phyloP scores from a whole-genome alignment of 2,888 invertebrate species.

The Plagodis dolabraria region DNA sequence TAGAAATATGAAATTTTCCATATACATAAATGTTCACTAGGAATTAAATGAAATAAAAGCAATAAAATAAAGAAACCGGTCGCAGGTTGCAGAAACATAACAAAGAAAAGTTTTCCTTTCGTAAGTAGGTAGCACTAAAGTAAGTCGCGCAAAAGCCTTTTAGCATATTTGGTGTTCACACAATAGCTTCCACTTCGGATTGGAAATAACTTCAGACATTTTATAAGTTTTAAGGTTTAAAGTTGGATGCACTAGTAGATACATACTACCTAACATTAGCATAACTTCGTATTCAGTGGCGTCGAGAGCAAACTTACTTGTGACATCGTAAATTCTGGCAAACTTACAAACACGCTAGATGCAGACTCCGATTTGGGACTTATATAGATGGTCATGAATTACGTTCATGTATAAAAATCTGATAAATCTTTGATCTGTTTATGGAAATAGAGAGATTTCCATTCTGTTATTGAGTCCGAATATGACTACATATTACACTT shows the following conservation, averaged over 20 bases:
- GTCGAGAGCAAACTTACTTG: conserved; percentile 71
- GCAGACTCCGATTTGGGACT: conserved; percentile 73
- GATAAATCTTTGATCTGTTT: conserved; percentile 41
- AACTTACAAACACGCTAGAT: conserved; percentile 76
- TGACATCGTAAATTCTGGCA: conserved; percentile 76
- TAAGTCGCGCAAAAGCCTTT: conserved; percentile 27
- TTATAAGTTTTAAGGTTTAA: conserved; percentile 74
- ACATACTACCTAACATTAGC: conserved; percentile 58
- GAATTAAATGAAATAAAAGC: conserved; percentile 2
- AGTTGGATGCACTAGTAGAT: conserved; percentile 63
- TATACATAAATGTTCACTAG: not conserved
- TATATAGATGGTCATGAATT: conserved; percentile 69
- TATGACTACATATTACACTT: not conserved
- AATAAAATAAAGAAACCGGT: conserved; percentile 9
- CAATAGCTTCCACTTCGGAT: conserved; percentile 56
- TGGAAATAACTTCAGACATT: conserved; percentile 67
- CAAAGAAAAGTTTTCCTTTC: conserved; percentile 24
- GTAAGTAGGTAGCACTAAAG: conserved; percentile 27
- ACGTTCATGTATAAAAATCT: conserved; percentile 50
- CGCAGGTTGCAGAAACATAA: conserved; percentile 17
- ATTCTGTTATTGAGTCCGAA: conserved; percentile 4
- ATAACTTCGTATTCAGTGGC: conserved; percentile 81
- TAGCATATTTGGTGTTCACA: conserved; percentile 38
- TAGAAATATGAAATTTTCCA: not conserved
- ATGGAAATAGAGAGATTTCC: conserved; percentile 4